Conservation (phyloP, 1,140 invertebrate species). For the Coboldia fuscipes region DNA sequence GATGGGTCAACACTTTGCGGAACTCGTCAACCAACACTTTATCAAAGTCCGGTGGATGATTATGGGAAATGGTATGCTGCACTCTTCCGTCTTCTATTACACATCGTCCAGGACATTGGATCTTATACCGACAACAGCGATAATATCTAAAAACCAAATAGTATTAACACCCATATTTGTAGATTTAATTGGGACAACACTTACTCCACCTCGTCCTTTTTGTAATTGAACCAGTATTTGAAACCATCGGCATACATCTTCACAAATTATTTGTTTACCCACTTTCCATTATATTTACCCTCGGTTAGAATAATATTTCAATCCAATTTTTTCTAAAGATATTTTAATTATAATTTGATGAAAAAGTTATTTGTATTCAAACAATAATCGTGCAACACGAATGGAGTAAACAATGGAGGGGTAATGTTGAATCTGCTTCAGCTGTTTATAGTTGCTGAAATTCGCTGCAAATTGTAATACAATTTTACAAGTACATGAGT, state of each 20-base stretch:
- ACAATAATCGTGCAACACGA: too few species aligned
- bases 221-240: conserved; percentile 6
- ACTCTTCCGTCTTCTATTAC: conserved; percentile 2
- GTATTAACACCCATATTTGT: neutral
- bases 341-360: too few species aligned
- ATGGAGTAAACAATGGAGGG: too few species aligned
- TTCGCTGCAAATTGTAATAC: too few species aligned
- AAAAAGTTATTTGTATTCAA: too few species aligned
- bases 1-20: conserved; percentile 4
- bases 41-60: conserved; percentile 3
- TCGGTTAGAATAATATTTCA: too few species aligned
- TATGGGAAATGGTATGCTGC: neutral
- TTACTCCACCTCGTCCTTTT: conserved; percentile 3
- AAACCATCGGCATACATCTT: conserved; percentile 5
- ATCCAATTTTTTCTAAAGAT: too few species aligned
- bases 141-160: conserved; percentile 3
- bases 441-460: too few species aligned
- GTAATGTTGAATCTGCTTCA: too few species aligned
- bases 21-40: conserved; percentile 4
- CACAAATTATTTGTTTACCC: too few species aligned
- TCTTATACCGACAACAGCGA: conserved; percentile 4
- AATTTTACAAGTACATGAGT: too few species aligned
- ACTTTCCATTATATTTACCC: too few species aligned
- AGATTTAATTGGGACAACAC: neutral
- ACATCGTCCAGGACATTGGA: conserved; percentile 3